Conservation (phyloP, 2,888 invertebrate genomes). For the Patella pellucida region DNA sequence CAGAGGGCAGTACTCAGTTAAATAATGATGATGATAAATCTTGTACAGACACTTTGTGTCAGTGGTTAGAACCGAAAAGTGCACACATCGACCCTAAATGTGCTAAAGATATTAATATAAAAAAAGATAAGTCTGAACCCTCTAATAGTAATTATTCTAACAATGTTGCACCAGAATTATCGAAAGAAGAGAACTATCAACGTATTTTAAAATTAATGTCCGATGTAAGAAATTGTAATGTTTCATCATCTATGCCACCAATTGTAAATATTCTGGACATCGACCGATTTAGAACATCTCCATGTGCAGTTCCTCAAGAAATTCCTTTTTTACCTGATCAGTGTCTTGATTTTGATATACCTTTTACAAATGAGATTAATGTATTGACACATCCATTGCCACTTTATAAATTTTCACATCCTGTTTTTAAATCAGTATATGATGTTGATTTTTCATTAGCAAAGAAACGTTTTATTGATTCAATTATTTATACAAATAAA, state of each 20-base stretch:
- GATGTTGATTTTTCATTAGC: conserved; percentile 10
- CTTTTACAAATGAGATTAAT: not conserved
- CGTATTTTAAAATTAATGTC: conserved; percentile 19
- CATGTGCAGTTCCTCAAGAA: too few species aligned
- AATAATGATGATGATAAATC: conserved; percentile 11
- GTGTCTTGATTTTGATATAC: conserved; percentile 14
- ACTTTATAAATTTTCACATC: conserved; percentile 15
- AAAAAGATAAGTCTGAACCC: not conserved
- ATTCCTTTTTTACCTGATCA: not conserved
- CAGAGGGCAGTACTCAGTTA: conserved; percentile 1
- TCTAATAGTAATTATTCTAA: not conserved
- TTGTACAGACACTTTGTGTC: conserved; percentile 19
- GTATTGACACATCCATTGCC: conserved; percentile 16
- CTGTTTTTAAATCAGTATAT: not conserved
- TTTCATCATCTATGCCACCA: conserved; percentile 16
- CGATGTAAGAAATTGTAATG: conserved; percentile 21
- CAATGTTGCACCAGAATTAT: conserved; percentile 20
- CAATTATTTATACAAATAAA: not conserved
- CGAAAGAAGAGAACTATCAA: conserved; percentile 21
- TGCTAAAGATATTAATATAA: not conserved
- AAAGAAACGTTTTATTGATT: not conserved
- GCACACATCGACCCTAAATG: not conserved
- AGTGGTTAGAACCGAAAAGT: conserved; percentile 26
- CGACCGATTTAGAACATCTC: conserved; percentile 7
- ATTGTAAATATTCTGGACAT: conserved; percentile 25